Evolutionary conservation across 2,113 vertebrate species (phyloP).

Genomic region (Carlito syrichta): DNA sequence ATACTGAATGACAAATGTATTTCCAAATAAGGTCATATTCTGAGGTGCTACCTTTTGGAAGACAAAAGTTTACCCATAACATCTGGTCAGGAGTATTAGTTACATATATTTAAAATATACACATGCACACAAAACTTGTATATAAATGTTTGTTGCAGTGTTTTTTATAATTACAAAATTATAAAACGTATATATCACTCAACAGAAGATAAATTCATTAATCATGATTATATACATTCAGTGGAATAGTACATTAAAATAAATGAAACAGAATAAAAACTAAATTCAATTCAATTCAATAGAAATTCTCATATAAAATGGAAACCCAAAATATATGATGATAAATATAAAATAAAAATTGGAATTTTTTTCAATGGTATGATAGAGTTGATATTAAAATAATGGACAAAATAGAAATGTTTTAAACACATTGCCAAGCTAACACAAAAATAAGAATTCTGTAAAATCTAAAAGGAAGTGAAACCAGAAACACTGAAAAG

Average conservation of each 20-base stretch:
- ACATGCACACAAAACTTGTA: not conserved
- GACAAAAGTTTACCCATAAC: not conserved
- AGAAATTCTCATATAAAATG: not conserved
- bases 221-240: not conserved
- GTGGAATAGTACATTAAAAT: not conserved
- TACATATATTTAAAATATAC: not conserved
- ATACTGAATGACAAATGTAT: not conserved
- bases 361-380: not conserved
- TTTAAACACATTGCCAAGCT: not conserved
- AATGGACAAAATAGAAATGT: not conserved
- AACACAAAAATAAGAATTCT: not conserved
- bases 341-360: not conserved
- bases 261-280: not conserved
- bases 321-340: not conserved
- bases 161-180: not conserved
- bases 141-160: not conserved
- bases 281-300: not conserved
- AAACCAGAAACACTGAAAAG: not conserved
- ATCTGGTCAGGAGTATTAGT: not conserved
- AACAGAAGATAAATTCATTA: not conserved
- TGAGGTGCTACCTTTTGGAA: not conserved
- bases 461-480: not conserved
- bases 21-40: not conserved
- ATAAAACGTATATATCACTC: not conserved
- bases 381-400: not conserved